Base-by-base conservation (phyloP, 64 coral and sea anemone genomes). In the Platygyra sinensis region DNA sequence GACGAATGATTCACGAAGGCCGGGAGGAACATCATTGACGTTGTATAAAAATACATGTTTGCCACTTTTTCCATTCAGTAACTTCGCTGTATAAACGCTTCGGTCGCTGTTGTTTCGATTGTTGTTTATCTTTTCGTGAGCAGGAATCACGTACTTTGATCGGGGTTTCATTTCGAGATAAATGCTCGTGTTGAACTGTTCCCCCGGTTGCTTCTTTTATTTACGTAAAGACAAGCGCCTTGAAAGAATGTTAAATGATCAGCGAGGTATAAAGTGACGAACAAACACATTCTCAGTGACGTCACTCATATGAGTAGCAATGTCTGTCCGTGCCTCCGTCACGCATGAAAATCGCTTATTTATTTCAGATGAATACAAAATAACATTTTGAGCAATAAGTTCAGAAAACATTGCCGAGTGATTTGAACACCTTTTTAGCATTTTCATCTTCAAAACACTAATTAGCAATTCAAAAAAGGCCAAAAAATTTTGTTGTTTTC, bases 1-100 rank as follows among this genome's bases (percentile, higher is more conserved):
- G 27, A 94, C 77, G 38, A 55, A 94, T 18, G 92, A 60, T 25
- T 94, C 92, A 0, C 55, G 92, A 39, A 89, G 69, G 33, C 83
- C 86, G 12, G 29, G 11, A 17, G 92, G 79, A 7, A 94, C 87
- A 62, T 89, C 87, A 64, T 85, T 29, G 30, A 32, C 19, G 80
- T 67, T 83, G 36, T 65, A 83, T 2, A 81, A 27, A 16, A 72
- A 11, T 24, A 25, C 33, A 12, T 30, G 22, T 27, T 71, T 27
- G 24, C 24, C 38, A 11, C 16, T 9, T 20, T 71, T 72, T 20
- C 33, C 28, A 24, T 39, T 19, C 10, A 22, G 2, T 24, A 20
- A 38, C 38, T 46, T 36, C 65, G 20, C 62, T 25, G 50, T 16
- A n/a, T n/a, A n/a, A 31, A 67, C 24, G 20, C 16, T 8, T 25